These are phyloP conservation scores for Andrena praecox DNA, from an alignment of 2,888 invertebrate genomes.

Conservation along the genomic window DNA sequence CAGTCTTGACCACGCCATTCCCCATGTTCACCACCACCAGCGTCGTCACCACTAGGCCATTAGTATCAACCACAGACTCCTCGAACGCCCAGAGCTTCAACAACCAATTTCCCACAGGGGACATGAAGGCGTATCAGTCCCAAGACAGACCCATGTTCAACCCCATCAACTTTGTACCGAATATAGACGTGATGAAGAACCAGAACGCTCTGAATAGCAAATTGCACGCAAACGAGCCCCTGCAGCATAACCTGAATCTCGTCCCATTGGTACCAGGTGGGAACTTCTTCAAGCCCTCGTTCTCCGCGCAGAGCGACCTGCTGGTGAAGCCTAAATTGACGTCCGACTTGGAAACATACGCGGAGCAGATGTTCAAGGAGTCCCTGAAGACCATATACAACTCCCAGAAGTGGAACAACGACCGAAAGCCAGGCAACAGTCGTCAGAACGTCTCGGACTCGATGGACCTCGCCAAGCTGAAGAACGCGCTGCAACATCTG, in stretches of 20 bases:
- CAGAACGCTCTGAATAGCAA: slow-evolving; percentile 80
- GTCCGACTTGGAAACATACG: slow-evolving; percentile 81
- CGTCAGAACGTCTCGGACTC: slow-evolving; percentile 74
- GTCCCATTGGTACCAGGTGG: slow-evolving; percentile 81
- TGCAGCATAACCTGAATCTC: slow-evolving; percentile 79
- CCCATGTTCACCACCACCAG: slow-evolving; percentile 79
- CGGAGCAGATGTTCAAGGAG: slow-evolving; percentile 83
- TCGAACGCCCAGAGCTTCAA: slow-evolving; percentile 73
- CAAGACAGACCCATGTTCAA: slow-evolving; percentile 76
- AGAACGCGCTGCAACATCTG: slow-evolving; percentile 77
- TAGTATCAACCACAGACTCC: slow-evolving; percentile 62
- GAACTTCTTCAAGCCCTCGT: slow-evolving; percentile 79
- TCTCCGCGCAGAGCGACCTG: slow-evolving; percentile 73
- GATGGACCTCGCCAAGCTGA: slow-evolving; percentile 76
- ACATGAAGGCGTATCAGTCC: slow-evolving; percentile 65
- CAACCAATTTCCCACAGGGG: slow-evolving; percentile 50
- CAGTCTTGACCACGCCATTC: slow-evolving; percentile 81
- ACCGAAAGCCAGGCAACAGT: slow-evolving; percentile 66
- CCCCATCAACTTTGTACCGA: slow-evolving; percentile 83
- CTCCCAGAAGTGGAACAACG: slow-evolving; percentile 83
- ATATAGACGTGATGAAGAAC: slow-evolving; percentile 78
- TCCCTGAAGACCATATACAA: slow-evolving; percentile 83
- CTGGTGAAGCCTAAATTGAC: slow-evolving; percentile 78
- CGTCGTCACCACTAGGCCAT: slow-evolving; percentile 74
- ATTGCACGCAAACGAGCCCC: slow-evolving; percentile 63